A percentile compares a stretch with the other conserved stretches of the same genome.
Evolutionary conservation across 2,888 invertebrate genomes (phyloP).

Genomic region (Rhorus exstirpatorius): DNA sequence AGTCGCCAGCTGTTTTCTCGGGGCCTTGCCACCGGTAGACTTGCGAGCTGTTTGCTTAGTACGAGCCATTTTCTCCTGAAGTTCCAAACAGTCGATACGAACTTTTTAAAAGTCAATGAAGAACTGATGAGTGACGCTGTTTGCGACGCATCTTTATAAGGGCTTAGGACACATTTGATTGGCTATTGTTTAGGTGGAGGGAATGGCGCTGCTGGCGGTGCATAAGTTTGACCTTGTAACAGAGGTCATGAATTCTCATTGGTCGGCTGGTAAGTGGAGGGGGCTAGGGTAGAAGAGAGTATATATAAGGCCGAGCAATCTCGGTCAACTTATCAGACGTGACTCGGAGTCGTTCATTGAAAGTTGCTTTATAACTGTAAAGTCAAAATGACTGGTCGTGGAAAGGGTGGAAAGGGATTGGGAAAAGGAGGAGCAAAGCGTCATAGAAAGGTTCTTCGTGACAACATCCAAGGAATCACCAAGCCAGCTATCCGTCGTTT

Average conservation of each 20-base stretch:
- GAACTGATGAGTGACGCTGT: no score
- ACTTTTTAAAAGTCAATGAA: no score
- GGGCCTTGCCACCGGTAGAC: no score
- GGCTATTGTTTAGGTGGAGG: background rate
- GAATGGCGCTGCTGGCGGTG: background rate
- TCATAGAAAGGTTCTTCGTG: no score
- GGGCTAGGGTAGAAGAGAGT: background rate
- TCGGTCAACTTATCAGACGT: background rate
- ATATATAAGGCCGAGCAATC: background rate
- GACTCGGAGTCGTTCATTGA: background rate
- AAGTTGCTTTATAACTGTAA: no score
- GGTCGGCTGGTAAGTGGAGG: background rate
- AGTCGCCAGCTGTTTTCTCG: no score
- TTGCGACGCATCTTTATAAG: background rate
- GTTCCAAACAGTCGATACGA: background rate
- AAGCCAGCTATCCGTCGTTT: no score
- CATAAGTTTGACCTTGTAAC: no score
- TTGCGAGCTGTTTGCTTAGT: no score
- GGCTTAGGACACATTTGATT: background rate
- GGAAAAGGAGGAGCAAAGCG: no score
- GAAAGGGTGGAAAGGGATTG: slow-evolving; percentile 92
- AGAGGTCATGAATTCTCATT: no score
- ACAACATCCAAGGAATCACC: no score
- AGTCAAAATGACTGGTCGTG: slow-evolving; percentile 94
- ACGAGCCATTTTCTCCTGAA: slow-evolving; percentile 10